phyloP scores from a whole-genome alignment of 2,113 vertebrate species.

The Microtus richardsoni region DNA sequence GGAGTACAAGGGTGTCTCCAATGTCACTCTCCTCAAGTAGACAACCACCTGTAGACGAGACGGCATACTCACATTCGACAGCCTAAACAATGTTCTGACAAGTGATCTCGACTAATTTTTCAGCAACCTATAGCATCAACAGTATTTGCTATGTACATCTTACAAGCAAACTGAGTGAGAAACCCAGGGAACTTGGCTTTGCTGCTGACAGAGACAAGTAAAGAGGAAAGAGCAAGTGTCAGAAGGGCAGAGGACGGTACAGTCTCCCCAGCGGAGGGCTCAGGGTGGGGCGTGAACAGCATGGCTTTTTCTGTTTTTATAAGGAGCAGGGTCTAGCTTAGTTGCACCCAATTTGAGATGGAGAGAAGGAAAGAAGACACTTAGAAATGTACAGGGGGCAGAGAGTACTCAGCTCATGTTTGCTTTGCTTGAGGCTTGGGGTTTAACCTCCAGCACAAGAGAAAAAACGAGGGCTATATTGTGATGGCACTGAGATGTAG shows the following conservation, averaged over 20 bases:
- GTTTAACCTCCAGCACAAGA: background rate
- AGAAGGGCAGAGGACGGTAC: background rate
- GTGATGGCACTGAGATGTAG: background rate
- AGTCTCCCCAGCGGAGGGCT: background rate
- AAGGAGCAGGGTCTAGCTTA: background rate
- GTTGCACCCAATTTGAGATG: background rate
- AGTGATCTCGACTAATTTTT: constrained; percentile 20
- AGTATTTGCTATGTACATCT: background rate
- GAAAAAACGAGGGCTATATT: too few relatives aligned
- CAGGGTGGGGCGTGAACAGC: background rate
- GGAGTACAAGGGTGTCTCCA: background rate
- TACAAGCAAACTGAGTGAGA: background rate
- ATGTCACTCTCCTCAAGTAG: background rate
- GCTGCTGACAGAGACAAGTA: background rate
- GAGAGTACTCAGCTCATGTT: background rate
- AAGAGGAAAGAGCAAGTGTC: background rate
- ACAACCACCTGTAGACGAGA: background rate
- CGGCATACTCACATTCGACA: background rate
- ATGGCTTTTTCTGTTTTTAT: background rate
- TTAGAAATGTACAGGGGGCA: background rate
- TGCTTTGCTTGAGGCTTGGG: background rate
- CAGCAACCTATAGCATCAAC: background rate
- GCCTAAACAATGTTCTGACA: background rate
- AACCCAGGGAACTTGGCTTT: background rate
- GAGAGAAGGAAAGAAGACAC: background rate